Percentiles rank a stretch among this genome's conserved stretches.
phyloP scores from a whole-genome alignment of 2,797 vertebrate genomes.

The Neoniphon sammara region DNA sequence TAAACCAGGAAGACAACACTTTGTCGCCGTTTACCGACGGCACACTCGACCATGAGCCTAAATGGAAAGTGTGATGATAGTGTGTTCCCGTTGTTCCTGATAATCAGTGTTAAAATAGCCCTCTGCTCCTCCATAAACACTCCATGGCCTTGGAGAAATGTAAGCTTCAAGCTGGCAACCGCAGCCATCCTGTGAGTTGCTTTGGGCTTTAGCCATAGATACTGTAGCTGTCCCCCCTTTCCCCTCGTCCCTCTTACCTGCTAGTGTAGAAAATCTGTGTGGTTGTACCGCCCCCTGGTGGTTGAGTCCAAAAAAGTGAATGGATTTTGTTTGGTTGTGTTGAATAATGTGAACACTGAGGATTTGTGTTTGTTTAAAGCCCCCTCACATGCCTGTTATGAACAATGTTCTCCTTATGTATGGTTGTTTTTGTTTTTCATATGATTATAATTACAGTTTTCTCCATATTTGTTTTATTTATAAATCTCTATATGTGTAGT shows the following conservation, averaged over 20 bases:
- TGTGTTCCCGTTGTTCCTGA: constrained; percentile 35
- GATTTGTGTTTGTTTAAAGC: constrained; percentile 37
- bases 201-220: not conserved
- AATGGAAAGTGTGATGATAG: constrained; percentile 30
- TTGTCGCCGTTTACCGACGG: too few relatives aligned
- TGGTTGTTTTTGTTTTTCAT: constrained; percentile 46
- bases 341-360: constrained; percentile 51
- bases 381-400: not conserved
- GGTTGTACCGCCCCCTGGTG: constrained; percentile 67
- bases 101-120: constrained; percentile 51
- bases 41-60: not conserved
- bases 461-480: constrained; percentile 67
- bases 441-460: constrained; percentile 47
- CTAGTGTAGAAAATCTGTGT: constrained; percentile 18
- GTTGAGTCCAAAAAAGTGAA: constrained; percentile 34
- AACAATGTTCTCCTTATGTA: constrained; percentile 33
- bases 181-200: not conserved
- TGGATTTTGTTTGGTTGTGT: constrained; percentile 25
- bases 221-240: not conserved
- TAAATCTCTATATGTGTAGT: constrained; percentile 55
- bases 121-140: constrained; percentile 24
- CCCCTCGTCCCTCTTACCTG: constrained; percentile 2
- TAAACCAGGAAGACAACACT: too few relatives aligned
- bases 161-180: constrained; percentile 17
- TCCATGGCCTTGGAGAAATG: constrained; percentile 20